These are phyloP conservation scores for Acronicta alni DNA, from an alignment of 2,888 invertebrate species.

Conservation along the genomic window DNA sequence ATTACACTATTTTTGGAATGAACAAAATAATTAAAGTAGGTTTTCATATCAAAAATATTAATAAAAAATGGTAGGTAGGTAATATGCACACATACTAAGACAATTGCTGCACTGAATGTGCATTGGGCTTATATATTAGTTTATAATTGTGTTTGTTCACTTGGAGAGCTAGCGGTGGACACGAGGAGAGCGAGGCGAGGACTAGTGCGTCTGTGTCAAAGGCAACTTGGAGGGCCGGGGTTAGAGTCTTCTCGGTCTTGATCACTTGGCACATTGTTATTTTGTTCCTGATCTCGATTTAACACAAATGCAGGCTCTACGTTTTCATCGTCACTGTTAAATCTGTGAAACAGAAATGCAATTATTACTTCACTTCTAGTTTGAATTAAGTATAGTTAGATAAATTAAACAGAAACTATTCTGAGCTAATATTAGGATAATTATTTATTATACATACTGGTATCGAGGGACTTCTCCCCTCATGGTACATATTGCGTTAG, in stretches of 20 bases:
- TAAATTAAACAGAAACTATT: neutral
- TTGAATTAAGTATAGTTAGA: no score
- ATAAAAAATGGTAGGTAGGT: conserved; percentile 15
- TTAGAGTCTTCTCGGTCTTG: conserved; percentile 62
- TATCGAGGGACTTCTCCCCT: conserved; percentile 90
- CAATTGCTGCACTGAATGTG: conserved; percentile 2
- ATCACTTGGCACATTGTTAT: conserved; percentile 74
- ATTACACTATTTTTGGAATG: conserved; percentile 9
- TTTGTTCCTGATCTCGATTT: conserved; percentile 75
- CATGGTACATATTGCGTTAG: conserved; percentile 95
- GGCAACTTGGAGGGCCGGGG: conserved; percentile 57
- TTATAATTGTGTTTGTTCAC: conserved; percentile 38
- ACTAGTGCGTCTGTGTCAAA: conserved; percentile 65
- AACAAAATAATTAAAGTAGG: neutral
- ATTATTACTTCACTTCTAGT: neutral
- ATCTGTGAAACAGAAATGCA: conserved; percentile 65
- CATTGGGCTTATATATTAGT: conserved; percentile 10
- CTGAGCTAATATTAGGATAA: neutral
- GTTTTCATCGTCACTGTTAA: conserved; percentile 78
- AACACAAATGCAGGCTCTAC: conserved; percentile 79
- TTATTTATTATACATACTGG: conserved; percentile 77
- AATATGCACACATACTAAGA: conserved; percentile 21
- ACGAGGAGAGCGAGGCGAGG: conserved; percentile 53
- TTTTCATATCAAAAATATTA: conserved; percentile 13
- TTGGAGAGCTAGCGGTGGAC: conserved; percentile 34